Evolutionary conservation across 2,888 invertebrate genomes (phyloP), one percentile per base, ranked within the genome.

Genomic region (Ectemnius cavifrons): DNA sequence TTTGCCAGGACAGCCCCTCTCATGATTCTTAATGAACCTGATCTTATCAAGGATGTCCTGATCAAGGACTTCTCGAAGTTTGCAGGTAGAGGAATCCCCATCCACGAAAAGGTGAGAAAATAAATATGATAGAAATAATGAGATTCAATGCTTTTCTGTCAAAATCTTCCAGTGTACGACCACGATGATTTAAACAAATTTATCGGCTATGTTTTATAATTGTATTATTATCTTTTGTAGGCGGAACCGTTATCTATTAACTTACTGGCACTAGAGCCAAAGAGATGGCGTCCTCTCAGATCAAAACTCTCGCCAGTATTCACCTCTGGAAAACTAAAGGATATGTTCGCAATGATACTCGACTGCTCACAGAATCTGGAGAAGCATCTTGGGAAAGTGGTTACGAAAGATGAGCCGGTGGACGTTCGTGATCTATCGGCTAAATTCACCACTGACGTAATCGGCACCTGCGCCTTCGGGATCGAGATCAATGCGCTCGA

Each of bases 261-360:
- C 49, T 46, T 88, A 0, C 92, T 93, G 76, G 73, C 88, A 0
- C 75, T 93, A 20, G 90, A 88, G 8, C 92, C 92, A 1, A 88
- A 91, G 14, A 85, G 91, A 76, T 93, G 93, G 93, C 92, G 92
- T 71, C 86, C 88, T 0, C 85, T 91, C 1, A 89, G 93, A 5
- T 85, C 89, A 0, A 92, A 92, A 78, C 78, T 93, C 18, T 92
- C 93, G 1, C 90, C 93, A 0, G 92, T 92, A 1, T 91, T 93
- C 45, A 92, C 93, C 0, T 86, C 89, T 13, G 91, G 91, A 52
- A 92, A 92, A 73, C 92, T 92, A 28, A 93, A 93, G 79, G 86
- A 91, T 0, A 91, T 93, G 81, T 92, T 92, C 73, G 90, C 92
- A 0, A 87, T 92, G 3, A 91, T 93, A 5, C 85, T 88, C 16